Evolutionary conservation across 2,888 invertebrate genomes (phyloP).

Genomic region (Saturnia japonica): DNA sequence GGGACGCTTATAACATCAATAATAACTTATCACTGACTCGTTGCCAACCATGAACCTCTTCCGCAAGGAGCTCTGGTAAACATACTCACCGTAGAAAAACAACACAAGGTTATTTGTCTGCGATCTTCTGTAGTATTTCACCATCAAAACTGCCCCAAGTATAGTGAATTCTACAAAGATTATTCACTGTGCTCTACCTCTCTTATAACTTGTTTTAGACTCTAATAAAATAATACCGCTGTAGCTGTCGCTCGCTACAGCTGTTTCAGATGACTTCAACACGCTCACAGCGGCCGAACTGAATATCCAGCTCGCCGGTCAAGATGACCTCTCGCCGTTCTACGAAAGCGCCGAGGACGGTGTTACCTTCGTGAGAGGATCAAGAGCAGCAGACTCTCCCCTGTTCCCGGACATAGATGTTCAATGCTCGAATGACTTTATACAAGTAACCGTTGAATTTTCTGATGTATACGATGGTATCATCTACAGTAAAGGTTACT

Average conservation of each 20-base stretch:
- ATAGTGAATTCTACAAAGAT: too few species aligned
- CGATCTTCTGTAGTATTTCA: too few species aligned
- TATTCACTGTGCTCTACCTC: too few species aligned
- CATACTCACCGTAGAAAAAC: too few species aligned
- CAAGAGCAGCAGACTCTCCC: constrained; percentile 78
- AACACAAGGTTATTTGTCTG: too few species aligned
- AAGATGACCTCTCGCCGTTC: constrained; percentile 68
- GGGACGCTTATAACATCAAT: too few species aligned
- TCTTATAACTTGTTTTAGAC: too few species aligned
- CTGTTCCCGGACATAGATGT: constrained; percentile 82
- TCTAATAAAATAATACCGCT: constrained; percentile 23
- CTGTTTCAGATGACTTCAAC: constrained; percentile 68
- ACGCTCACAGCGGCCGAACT: constrained; percentile 73
- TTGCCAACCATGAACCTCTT: too few species aligned
- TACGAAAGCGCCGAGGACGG: constrained; percentile 68
- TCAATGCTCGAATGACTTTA: constrained; percentile 81
- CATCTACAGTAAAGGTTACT: constrained; percentile 87
- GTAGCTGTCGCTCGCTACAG: constrained; percentile 80
- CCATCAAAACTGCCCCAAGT: too few species aligned
- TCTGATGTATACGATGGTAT: constrained; percentile 84
- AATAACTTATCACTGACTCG: too few species aligned
- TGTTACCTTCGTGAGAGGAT: constrained; percentile 72
- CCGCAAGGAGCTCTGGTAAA: too few species aligned
- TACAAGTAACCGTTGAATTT: constrained; percentile 85
- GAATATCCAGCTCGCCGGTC: constrained; percentile 65